Conservation (phyloP, 2,113 vertebrate species). For the Xenopus laevis region DNA sequence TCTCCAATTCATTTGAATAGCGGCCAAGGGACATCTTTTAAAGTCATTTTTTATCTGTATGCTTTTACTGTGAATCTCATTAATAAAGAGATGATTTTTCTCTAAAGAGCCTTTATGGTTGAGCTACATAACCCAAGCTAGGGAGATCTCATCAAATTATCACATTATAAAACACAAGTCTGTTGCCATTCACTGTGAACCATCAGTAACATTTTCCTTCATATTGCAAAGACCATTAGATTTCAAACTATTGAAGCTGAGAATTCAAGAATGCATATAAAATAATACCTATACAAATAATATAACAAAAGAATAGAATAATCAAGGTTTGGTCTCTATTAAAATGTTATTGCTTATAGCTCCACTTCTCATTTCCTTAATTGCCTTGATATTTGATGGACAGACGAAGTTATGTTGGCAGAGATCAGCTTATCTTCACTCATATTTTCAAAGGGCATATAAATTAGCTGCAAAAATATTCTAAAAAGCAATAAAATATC, state of each 20-base stretch:
- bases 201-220: not conserved
- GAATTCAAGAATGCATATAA: conserved; percentile 22
- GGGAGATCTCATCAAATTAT: conserved; percentile 59
- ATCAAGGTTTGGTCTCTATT: not conserved
- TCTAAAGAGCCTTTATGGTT: conserved; percentile 65
- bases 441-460: not conserved
- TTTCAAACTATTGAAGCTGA: conserved; percentile 9
- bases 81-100: conserved; percentile 70
- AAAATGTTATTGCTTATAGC: not conserved
- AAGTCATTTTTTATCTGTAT: conserved; percentile 59
- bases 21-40: conserved; percentile 70
- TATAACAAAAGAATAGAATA: not conserved
- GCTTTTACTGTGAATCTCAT: conserved; percentile 69
- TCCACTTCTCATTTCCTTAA: not conserved
- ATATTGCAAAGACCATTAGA: conserved; percentile 34
- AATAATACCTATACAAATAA: conserved; percentile 21
- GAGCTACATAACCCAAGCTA: conserved; percentile 67
- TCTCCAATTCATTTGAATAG: conserved; percentile 69
- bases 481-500: not conserved
- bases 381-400: conserved; percentile 1
- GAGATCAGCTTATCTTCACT: not conserved
- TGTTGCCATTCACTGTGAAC: conserved; percentile 41
- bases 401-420: not conserved
- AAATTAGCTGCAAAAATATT: not conserved
- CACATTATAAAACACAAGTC: conserved; percentile 56